Conservation (phyloP, 1,140 invertebrate genomes). For the Helicoverpa armigera region DNA sequence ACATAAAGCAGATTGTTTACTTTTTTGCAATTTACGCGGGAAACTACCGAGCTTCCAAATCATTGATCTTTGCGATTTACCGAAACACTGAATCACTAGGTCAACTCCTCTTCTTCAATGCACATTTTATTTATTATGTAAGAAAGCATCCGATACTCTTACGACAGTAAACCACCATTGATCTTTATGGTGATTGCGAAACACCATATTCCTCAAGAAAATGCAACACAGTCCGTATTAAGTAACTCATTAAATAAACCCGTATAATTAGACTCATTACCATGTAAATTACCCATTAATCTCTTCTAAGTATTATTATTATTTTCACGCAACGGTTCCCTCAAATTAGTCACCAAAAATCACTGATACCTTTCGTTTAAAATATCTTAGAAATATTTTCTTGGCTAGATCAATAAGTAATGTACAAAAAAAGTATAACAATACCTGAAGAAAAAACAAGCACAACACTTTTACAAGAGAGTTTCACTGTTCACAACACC, state of each 20-base stretch:
- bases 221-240: neutral
- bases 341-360: neutral
- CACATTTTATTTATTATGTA: neutral
- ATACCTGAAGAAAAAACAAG: conserved; percentile 38
- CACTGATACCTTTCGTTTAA: neutral
- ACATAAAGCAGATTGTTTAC: no score
- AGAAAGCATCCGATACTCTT: neutral
- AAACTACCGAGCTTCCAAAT: no score
- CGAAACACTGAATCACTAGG: no score
- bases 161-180: no score
- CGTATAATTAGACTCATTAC: neutral
- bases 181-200: no score
- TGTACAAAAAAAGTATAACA: conserved; percentile 22
- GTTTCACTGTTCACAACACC: conserved; percentile 43
- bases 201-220: neutral
- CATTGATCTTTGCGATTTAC: no score
- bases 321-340: neutral
- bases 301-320: neutral
- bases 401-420: neutral
- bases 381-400: neutral
- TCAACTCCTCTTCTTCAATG: no score
- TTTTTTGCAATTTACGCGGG: no score
- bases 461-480: conserved; percentile 21
- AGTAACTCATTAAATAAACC: neutral
- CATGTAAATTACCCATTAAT: neutral